phyloP scores from a whole-genome alignment of 2,888 invertebrate species.

The Spialia ferax region DNA sequence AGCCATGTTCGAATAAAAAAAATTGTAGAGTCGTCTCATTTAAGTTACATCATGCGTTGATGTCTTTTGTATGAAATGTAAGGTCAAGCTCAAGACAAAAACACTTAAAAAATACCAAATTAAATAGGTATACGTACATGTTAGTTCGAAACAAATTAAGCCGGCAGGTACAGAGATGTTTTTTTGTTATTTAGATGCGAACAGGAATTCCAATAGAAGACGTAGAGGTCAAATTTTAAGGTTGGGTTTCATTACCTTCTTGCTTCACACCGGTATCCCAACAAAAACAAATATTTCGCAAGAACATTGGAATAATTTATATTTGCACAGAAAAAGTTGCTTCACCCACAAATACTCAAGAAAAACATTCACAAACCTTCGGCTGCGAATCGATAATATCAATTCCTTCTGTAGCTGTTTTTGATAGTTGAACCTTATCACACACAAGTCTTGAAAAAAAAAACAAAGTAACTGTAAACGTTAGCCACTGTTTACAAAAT shows the following conservation, averaged over 20 bases:
- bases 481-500: slow-evolving; percentile 28
- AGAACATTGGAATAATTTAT: slow-evolving; percentile 58
- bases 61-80: slow-evolving; percentile 32
- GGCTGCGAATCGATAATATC: slow-evolving; percentile 30
- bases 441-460: slow-evolving; percentile 35
- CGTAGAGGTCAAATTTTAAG: slow-evolving; percentile 38
- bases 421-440: slow-evolving; percentile 24
- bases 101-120: neutral
- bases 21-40: neutral
- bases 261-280: slow-evolving; percentile 36
- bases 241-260: slow-evolving; percentile 37
- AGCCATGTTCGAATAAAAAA: neutral
- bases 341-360: slow-evolving; percentile 49
- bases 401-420: slow-evolving; percentile 2
- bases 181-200: slow-evolving; percentile 5
- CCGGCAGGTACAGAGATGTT: neutral
- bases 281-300: slow-evolving; percentile 60
- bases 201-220: slow-evolving; percentile 4
- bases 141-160: neutral
- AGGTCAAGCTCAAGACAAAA: neutral
- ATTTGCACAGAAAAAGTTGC: slow-evolving; percentile 55
- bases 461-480: neutral
- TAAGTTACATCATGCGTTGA: slow-evolving; percentile 18
- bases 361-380: slow-evolving; percentile 59
- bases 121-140: no score